A percentile compares a stretch with the other conserved stretches of the same genome.
phyloP scores from a whole-genome alignment of 1,140 invertebrate species.

The Cryptotermes secundus region DNA sequence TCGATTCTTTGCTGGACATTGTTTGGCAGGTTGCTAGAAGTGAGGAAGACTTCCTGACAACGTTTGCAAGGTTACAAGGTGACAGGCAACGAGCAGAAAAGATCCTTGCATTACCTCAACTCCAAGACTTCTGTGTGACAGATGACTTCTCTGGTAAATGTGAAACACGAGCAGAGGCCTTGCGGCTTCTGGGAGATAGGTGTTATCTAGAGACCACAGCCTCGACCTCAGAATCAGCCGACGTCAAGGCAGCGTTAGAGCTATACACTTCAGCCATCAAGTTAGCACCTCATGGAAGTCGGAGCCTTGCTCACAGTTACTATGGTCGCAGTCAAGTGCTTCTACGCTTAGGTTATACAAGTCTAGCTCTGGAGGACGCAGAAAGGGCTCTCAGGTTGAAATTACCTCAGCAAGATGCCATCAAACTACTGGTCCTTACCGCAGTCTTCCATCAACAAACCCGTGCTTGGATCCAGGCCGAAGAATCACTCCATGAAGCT shows the following conservation, averaged over 20 bases:
- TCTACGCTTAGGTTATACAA: neutral
- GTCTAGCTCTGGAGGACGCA: neutral
- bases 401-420: neutral
- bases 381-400: neutral
- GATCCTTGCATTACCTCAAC: neutral
- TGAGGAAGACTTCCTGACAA: constrained; percentile 21
- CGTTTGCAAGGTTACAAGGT: neutral
- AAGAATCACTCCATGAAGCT: neutral
- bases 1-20: neutral
- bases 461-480: neutral
- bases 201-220: neutral
- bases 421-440: neutral
- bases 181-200: neutral
- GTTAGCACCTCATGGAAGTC: neutral
- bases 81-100: neutral
- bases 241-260: neutral
- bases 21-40: neutral
- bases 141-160: neutral
- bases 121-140: constrained; percentile 19
- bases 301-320: neutral
- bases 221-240: neutral
- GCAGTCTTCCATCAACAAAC: neutral
- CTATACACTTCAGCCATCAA: constrained; percentile 7
- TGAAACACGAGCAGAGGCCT: neutral
- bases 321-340: neutral